Conservation (phyloP, 2,888 invertebrate species). For the Periphyllus acericola region DNA sequence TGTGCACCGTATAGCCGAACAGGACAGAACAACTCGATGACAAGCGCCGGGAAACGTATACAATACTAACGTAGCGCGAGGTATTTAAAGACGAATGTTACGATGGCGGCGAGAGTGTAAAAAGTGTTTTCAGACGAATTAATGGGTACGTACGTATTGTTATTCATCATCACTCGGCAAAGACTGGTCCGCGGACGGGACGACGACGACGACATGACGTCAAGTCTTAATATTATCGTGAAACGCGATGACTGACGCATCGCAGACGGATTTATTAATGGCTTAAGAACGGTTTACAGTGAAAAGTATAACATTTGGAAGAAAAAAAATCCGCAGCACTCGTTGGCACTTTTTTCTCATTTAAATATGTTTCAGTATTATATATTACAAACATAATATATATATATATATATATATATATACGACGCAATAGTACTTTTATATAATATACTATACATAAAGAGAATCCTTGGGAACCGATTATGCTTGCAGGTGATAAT, state of each 20-base stretch:
- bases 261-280: neutral
- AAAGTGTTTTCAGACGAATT: too few relatives aligned
- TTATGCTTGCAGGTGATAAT: constrained; percentile 46
- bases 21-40: too few relatives aligned
- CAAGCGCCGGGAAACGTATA: too few relatives aligned
- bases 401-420: neutral
- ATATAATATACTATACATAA: neutral
- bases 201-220: too few relatives aligned
- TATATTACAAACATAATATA: too few relatives aligned
- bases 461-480: constrained; percentile 48
- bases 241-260: neutral
- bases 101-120: too few relatives aligned
- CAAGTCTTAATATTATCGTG: too few relatives aligned
- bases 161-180: neutral
- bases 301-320: neutral
- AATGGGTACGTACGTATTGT: neutral
- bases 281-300: neutral
- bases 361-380: neutral
- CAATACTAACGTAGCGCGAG: too few relatives aligned
- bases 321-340: neutral
- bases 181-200: too few relatives aligned
- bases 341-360: neutral
- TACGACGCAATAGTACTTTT: neutral
- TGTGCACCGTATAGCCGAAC: neutral
- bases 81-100: too few relatives aligned